Evolutionary conservation across 2,888 invertebrate species (phyloP).

Genomic region (Campopleginae sp.): DNA sequence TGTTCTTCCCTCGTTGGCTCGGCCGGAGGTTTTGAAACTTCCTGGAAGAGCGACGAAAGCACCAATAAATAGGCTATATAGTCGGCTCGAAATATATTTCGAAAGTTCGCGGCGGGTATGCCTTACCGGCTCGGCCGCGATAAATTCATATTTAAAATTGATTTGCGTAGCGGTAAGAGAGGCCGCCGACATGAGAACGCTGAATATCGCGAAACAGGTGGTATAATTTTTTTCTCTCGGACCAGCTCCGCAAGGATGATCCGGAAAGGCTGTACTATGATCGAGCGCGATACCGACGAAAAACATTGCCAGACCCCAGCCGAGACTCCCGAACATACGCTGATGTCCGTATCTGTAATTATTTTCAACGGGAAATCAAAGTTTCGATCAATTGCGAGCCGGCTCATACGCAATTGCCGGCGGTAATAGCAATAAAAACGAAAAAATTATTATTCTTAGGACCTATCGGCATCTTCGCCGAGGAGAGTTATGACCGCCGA

Average conservation of each 20-base stretch:
- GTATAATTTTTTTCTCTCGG: slow-evolving; percentile 98
- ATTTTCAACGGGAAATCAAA: not conserved
- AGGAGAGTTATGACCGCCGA: slow-evolving; percentile 95
- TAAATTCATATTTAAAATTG: slow-evolving; percentile 85
- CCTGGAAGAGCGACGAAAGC: slow-evolving; percentile 69
- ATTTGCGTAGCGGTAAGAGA: slow-evolving; percentile 96
- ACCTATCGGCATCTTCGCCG: slow-evolving; percentile 93
- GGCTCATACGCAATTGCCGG: too few relatives aligned
- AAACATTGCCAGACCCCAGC: slow-evolving; percentile 99
- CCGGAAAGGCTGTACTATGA: slow-evolving; percentile 97
- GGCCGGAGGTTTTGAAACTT: slow-evolving; percentile 81
- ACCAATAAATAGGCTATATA: too few relatives aligned
- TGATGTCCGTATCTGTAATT: slow-evolving; percentile 93
- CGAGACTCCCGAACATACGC: slow-evolving; percentile 98
- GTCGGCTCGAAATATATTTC: too few relatives aligned
- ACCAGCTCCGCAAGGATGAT: slow-evolving; percentile 96
- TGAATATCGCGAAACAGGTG: slow-evolving; percentile 99
- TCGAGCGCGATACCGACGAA: slow-evolving; percentile 98
- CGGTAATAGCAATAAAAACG: not conserved
- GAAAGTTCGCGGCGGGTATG: too few relatives aligned
- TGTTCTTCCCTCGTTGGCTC: slow-evolving; percentile 89
- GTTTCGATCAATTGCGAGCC: too few relatives aligned
- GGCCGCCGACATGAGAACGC: slow-evolving; percentile 97
- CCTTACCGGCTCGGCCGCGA: slow-evolving; percentile 79
- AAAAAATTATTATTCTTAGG: slow-evolving; percentile 52